Evolutionary conservation across 2,113 vertebrate species (phyloP).

Genomic region (Myiozetetes cayanensis): DNA sequence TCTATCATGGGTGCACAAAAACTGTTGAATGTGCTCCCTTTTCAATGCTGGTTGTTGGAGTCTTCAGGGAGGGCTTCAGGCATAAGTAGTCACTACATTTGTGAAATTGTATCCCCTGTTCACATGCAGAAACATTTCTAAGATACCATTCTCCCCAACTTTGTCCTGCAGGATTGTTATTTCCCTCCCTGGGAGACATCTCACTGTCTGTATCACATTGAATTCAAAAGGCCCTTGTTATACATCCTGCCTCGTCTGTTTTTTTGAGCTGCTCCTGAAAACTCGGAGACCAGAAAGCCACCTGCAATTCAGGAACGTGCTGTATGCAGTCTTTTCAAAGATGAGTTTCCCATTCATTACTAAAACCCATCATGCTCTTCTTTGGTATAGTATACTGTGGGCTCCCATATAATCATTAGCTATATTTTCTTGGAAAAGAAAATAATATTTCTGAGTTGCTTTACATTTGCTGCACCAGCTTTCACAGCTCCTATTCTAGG

Average conservation of each 20-base stretch:
- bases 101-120: not conserved
- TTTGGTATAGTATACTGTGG: not conserved
- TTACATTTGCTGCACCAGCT: not conserved
- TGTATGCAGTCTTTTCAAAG: not conserved
- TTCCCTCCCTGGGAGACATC: not conserved
- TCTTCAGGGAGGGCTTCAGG: not conserved
- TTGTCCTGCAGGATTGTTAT: not conserved
- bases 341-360: not conserved
- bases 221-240: not conserved
- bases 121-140: not conserved
- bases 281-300: not conserved
- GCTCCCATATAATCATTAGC: not conserved
- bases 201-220: not conserved
- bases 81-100: not conserved
- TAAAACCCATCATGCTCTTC: accelerated
- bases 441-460: not conserved
- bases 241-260: accelerated
- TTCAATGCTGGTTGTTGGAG: accelerated
- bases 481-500: not conserved
- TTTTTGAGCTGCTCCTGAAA: not conserved
- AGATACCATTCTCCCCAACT: not conserved
- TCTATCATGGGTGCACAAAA: not conserved
- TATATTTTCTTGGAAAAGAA: not conserved
- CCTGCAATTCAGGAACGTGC: not conserved
- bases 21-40: not conserved